These are phyloP conservation scores for Neoseiulus cucumeris DNA, from an alignment of 1,140 invertebrate genomes.

Conservation along the genomic window DNA sequence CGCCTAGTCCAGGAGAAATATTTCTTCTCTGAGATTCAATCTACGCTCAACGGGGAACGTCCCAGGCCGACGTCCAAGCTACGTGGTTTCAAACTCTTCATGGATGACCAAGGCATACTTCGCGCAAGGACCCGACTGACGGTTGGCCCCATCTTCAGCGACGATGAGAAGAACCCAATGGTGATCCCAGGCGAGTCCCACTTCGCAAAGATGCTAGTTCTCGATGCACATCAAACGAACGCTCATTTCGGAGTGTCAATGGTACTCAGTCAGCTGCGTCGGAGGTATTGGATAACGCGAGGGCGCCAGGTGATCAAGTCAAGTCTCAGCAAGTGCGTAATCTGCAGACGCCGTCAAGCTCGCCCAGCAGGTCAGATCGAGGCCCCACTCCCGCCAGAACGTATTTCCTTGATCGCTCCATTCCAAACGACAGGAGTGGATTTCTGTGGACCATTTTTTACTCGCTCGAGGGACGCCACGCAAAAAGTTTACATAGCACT, in stretches of 20 bases:
- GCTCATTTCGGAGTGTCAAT: neutral
- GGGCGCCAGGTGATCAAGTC: neutral
- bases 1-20: no score
- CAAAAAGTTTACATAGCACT: constrained; percentile 27
- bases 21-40: no score
- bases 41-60: no score
- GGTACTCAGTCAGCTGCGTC: neutral
- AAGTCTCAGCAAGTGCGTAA: neutral
- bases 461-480: neutral
- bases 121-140: no score
- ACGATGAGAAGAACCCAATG: no score
- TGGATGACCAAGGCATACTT: no score
- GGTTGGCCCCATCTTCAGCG: no score
- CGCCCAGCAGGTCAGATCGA: neutral
- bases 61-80: no score
- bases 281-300: neutral
- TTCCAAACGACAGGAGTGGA: neutral
- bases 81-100: no score
- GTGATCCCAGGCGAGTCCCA: no score
- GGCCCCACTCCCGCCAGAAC: neutral
- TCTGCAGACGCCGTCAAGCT: neutral
- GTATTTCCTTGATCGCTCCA: neutral
- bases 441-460: constrained; percentile 6
- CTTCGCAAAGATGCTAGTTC: no score
- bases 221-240: no score